Conservation (phyloP, 2,797 vertebrate species). For the Leucoraja ocellata region DNA sequence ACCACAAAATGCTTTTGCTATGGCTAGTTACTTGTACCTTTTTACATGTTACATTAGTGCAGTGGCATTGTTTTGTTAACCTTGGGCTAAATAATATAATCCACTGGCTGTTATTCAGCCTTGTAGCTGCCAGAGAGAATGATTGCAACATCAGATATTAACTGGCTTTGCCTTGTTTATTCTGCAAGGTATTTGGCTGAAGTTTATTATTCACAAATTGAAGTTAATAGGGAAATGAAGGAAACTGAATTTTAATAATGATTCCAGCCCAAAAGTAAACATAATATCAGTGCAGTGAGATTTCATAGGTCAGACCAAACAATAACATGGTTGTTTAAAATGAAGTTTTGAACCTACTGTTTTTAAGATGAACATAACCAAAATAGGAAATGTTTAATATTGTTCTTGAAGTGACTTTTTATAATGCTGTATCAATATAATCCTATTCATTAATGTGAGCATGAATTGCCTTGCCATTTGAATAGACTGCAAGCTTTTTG, state of each 20-base stretch:
- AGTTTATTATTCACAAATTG: background rate
- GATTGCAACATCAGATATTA: background rate
- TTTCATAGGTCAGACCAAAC: constrained; percentile 3
- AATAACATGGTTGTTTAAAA: constrained; percentile 21
- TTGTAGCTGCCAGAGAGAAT: background rate
- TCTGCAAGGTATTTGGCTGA: background rate
- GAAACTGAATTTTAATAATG: constrained; percentile 7
- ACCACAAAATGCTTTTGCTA: background rate
- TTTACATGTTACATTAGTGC: background rate
- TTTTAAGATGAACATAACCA: constrained; percentile 36
- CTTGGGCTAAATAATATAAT: constrained; percentile 10
- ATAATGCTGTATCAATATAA: constrained; percentile 28
- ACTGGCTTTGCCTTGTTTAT: background rate
- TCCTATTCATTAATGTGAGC: constrained; percentile 23
- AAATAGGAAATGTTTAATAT: constrained; percentile 33
- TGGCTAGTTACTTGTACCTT: background rate
- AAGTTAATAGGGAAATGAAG: constrained; percentile 11
- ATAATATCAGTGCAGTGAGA: background rate
- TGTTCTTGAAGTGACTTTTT: constrained; percentile 29
- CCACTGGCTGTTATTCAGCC: constrained; percentile 7
- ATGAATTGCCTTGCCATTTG: constrained; percentile 15
- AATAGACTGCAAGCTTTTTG: constrained; percentile 7
- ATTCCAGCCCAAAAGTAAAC: constrained; percentile 23
- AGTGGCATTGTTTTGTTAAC: background rate
- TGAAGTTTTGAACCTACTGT: constrained; percentile 34